Conservation (phyloP, 2,888 invertebrate genomes). For the Tinea semifulvella region DNA sequence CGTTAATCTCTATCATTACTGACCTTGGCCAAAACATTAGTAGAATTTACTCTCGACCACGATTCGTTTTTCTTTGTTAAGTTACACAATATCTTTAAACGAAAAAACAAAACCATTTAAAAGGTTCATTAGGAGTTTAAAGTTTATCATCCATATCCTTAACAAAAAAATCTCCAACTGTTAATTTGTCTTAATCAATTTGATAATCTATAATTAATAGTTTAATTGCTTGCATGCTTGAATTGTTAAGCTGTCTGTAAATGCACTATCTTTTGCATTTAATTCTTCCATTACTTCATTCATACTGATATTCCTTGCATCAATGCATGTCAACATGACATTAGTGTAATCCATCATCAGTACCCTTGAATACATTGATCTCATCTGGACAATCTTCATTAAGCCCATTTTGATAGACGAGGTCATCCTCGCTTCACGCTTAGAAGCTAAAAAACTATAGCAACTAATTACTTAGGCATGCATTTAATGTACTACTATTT, state of each 20-base stretch:
- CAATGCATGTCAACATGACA: conserved; percentile 7
- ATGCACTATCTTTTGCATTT: not conserved
- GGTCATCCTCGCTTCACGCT: conserved; percentile 35
- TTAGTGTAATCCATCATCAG: conserved; percentile 14
- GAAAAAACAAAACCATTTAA: not conserved
- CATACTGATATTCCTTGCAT: not conserved
- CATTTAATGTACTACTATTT: not conserved
- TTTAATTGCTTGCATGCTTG: too few species aligned
- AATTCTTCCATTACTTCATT: conserved; percentile 1
- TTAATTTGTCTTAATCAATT: conserved; percentile 1
- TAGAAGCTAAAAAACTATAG: conserved; percentile 30
- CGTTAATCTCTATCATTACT: not conserved
- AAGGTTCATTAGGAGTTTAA: not conserved
- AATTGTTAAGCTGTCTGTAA: too few species aligned
- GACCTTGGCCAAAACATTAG: conserved; percentile 7
- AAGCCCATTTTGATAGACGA: conserved; percentile 37
- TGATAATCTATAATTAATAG: conserved; percentile 1
- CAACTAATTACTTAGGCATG: conserved; percentile 37
- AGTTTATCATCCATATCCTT: too few species aligned
- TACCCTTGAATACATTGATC: conserved; percentile 33
- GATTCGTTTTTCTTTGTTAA: not conserved
- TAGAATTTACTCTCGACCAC: conserved; percentile 3
- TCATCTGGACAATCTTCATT: conserved; percentile 21
- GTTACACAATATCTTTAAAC: not conserved
- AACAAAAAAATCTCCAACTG: not conserved